Evolutionary conservation across 2,797 vertebrate species (phyloP).

Genomic region (Sebastes elongatus): DNA sequence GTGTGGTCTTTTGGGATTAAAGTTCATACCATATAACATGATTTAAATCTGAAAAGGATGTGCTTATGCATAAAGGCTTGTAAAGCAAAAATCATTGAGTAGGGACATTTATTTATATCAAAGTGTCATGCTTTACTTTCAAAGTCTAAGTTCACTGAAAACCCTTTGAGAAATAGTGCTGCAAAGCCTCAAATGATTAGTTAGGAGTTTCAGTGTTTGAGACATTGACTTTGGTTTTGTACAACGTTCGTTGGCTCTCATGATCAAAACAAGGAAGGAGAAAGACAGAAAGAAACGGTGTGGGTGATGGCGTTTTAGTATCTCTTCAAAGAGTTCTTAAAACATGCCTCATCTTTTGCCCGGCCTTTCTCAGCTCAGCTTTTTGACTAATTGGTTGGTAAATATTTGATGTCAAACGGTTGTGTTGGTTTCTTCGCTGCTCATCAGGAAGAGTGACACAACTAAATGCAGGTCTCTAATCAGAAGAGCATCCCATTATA

Average conservation of each 20-base stretch:
- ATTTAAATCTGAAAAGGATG: neutral
- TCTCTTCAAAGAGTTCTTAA: slow-evolving; percentile 6
- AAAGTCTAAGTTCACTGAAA: neutral
- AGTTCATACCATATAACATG: neutral
- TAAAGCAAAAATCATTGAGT: neutral
- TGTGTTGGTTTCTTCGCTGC: neutral
- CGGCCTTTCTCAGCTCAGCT: neutral
- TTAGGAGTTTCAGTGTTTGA: neutral
- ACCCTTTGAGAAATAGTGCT: neutral
- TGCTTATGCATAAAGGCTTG: neutral
- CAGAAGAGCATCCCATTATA: neutral
- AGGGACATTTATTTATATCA: neutral
- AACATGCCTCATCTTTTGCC: neutral
- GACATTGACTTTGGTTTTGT: neutral
- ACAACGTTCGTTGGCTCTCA: neutral
- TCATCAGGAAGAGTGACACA: neutral
- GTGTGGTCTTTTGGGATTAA: neutral
- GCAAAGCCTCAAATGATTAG: neutral
- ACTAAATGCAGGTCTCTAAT: slow-evolving; percentile 25
- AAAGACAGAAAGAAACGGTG: neutral
- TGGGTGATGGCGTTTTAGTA: neutral
- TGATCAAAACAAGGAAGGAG: slow-evolving; percentile 10
- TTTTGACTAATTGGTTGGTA: slow-evolving; percentile 39
- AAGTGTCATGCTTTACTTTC: neutral
- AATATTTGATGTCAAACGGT: slow-evolving; percentile 46